Evolutionary conservation across 2,113 vertebrate species (phyloP).

Genomic region (Setophaga kirtlandii): DNA sequence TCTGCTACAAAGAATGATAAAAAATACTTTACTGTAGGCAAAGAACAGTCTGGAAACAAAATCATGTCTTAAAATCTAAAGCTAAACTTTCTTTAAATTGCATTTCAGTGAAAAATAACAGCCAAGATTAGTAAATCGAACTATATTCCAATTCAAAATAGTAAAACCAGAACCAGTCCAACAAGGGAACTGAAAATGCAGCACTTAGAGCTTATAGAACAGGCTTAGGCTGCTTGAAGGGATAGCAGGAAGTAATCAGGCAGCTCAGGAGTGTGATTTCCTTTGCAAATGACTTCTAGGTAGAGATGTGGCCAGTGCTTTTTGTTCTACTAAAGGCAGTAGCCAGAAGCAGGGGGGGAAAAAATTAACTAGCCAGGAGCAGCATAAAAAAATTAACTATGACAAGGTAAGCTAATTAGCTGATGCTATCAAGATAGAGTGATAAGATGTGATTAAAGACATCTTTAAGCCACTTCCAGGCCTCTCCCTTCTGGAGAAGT

Average conservation of each 20-base stretch:
- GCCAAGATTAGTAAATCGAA: background rate
- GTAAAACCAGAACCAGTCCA: background rate
- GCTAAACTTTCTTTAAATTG: background rate
- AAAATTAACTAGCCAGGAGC: background rate
- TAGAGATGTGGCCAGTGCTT: background rate
- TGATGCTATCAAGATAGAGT: background rate
- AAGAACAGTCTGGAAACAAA: background rate
- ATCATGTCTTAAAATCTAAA: background rate
- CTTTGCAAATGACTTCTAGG: background rate
- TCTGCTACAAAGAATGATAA: background rate
- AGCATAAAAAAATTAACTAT: background rate
- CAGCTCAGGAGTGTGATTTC: background rate
- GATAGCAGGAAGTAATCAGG: background rate
- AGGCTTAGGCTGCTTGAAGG: background rate
- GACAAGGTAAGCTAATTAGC: background rate
- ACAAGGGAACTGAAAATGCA: background rate
- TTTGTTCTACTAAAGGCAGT: background rate
- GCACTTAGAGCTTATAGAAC: background rate
- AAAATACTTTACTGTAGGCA: background rate
- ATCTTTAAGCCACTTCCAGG: background rate
- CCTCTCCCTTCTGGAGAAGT: background rate
- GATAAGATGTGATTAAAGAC: slow-evolving; percentile 10
- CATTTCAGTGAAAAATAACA: background rate
- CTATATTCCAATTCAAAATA: background rate
- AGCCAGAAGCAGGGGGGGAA: background rate